phyloP scores from a whole-genome alignment of 2,888 invertebrate species.

The Nemotelus pantherinus region DNA sequence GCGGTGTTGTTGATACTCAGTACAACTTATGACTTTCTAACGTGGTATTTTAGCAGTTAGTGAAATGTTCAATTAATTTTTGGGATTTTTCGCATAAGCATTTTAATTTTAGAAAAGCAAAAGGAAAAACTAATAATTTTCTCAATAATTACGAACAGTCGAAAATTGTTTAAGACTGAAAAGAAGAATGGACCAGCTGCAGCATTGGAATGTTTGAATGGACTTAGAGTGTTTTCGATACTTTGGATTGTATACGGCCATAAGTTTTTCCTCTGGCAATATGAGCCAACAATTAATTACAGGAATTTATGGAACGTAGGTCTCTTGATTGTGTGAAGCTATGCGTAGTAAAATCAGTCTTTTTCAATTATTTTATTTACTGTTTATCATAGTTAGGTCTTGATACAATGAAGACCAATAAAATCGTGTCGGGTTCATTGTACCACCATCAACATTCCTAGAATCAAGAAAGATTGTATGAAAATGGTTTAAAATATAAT shows the following conservation, averaged over 20 bases:
- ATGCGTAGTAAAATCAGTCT: too few relatives aligned
- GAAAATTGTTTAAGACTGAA: conserved; percentile 62
- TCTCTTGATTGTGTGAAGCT: background rate
- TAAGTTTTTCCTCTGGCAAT: conserved; percentile 53
- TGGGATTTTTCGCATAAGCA: too few relatives aligned
- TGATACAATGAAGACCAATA: too few relatives aligned
- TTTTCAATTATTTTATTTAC: too few relatives aligned
- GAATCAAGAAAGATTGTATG: too few relatives aligned
- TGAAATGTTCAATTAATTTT: background rate
- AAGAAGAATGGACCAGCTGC: conserved; percentile 56
- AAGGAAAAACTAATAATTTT: conserved; percentile 59
- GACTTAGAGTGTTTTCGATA: conserved; percentile 65
- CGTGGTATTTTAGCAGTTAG: conserved; percentile 14
- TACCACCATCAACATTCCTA: too few relatives aligned
- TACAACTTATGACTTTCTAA: conserved; percentile 17
- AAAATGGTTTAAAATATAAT: too few relatives aligned
- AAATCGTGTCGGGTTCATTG: too few relatives aligned
- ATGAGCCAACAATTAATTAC: conserved; percentile 36
- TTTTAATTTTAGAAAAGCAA: conserved; percentile 51
- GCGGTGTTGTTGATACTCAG: background rate
- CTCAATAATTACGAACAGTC: conserved; percentile 64
- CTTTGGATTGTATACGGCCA: conserved; percentile 67
- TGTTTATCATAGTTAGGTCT: too few relatives aligned
- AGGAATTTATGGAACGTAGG: conserved; percentile 42
- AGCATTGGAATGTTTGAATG: conserved; percentile 65